Evolutionary conservation across 35 echinoderm and acorn worm genomes (phyloP).

Genomic region (Heliocidaris erythrogramma): DNA sequence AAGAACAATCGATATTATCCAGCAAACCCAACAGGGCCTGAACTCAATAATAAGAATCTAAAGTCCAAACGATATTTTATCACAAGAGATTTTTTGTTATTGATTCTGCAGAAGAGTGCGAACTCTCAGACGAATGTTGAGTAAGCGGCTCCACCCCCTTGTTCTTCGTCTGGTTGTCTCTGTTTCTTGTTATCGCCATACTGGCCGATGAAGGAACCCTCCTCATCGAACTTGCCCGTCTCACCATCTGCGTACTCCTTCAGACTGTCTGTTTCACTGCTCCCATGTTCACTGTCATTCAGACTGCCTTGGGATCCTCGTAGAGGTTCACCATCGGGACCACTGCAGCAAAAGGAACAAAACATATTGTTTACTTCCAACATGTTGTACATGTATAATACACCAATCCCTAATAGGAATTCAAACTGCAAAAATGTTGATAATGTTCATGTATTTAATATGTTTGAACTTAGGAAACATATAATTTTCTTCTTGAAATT

Average conservation of each 20-base stretch:
- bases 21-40: background rate
- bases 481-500: no score
- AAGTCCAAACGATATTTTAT: slow-evolving; percentile 5
- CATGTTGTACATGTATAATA: no score
- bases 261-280: slow-evolving; percentile 79
- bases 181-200: slow-evolving; percentile 77
- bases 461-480: no score
- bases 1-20: background rate
- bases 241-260: slow-evolving; percentile 88
- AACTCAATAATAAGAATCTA: slow-evolving; percentile 13
- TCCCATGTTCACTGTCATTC: slow-evolving; percentile 68
- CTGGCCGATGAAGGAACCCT: slow-evolving; percentile 88
- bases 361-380: background rate
- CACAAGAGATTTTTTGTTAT: background rate
- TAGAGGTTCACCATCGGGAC: slow-evolving; percentile 32
- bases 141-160: slow-evolving; percentile 64
- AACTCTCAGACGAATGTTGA: slow-evolving; percentile 81
- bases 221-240: slow-evolving; percentile 87
- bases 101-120: background rate
- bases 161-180: slow-evolving; percentile 53
- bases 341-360: slow-evolving; percentile 17
- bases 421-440: no score
- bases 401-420: no score
- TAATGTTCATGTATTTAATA: no score
- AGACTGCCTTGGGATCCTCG: slow-evolving; percentile 78